Evolutionary conservation across 2,113 vertebrate species (phyloP).

Genomic region (Thomomys bottae): DNA sequence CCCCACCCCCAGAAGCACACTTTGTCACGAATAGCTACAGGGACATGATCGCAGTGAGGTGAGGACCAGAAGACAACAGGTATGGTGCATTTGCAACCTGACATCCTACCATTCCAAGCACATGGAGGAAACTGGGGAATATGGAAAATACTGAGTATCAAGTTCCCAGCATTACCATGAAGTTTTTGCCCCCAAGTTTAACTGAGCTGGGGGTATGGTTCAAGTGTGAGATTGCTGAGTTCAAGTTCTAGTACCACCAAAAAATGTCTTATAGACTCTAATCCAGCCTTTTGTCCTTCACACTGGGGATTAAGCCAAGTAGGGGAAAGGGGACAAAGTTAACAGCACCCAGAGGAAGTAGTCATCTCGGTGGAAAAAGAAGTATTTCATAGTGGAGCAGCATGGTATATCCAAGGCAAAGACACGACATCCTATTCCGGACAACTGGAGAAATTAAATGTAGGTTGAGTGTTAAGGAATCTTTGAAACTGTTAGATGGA

Average conservation of each 20-base stretch:
- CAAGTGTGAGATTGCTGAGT: no score
- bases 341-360: not conserved
- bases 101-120: not conserved
- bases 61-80: not conserved
- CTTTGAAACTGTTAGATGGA: not conserved
- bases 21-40: not conserved
- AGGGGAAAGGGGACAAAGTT: not conserved
- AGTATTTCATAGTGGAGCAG: not conserved
- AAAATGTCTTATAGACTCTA: not conserved
- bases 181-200: not conserved
- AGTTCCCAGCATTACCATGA: not conserved
- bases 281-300: not conserved
- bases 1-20: not conserved
- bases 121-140: not conserved
- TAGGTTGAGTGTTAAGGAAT: not conserved
- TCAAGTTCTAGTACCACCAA: no score
- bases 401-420: not conserved
- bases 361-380: not conserved
- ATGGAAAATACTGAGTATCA: no score
- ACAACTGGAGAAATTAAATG: not conserved
- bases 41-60: not conserved
- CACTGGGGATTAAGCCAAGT: not conserved
- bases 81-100: accelerated
- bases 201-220: no score
- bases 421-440: not conserved